phyloP scores from a whole-genome alignment of 2,113 vertebrate genomes.

The Hyperoodon ampullatus region DNA sequence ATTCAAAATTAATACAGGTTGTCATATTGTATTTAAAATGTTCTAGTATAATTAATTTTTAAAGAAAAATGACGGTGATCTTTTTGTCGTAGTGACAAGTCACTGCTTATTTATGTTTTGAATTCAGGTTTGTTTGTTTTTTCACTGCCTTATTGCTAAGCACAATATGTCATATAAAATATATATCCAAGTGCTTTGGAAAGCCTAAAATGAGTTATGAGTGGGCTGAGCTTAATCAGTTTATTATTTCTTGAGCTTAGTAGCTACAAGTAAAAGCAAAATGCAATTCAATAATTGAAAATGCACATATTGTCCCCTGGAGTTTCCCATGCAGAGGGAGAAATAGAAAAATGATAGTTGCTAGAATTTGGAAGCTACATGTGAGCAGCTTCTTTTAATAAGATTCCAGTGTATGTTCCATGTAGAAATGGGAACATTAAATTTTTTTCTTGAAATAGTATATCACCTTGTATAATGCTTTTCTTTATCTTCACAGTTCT shows the following conservation, averaged over 20 bases:
- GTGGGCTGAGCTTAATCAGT: background rate
- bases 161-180: background rate
- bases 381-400: background rate
- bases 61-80: background rate
- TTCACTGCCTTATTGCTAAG: background rate
- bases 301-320: background rate
- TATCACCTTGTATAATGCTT: background rate
- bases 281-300: conserved; percentile 45
- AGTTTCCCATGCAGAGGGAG: background rate
- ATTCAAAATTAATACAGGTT: conserved; percentile 6
- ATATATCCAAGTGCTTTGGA: background rate
- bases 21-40: conserved; percentile 12
- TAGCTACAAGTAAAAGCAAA: conserved; percentile 31
- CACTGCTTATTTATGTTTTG: conserved; percentile 24
- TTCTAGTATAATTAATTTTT: conserved; percentile 44
- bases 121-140: conserved; percentile 23
- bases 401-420: background rate
- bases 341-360: background rate
- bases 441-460: background rate
- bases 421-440: background rate
- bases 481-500: background rate
- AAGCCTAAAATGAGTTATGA: conserved; percentile 16
- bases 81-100: background rate
- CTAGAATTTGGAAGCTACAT: background rate
- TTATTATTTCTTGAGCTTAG: conserved; percentile 26